A percentile compares a stretch with the other conserved stretches of the same genome.
Conservation (phyloP, 2,888 invertebrate genomes). For the Meiosimyza platycephala region DNA sequence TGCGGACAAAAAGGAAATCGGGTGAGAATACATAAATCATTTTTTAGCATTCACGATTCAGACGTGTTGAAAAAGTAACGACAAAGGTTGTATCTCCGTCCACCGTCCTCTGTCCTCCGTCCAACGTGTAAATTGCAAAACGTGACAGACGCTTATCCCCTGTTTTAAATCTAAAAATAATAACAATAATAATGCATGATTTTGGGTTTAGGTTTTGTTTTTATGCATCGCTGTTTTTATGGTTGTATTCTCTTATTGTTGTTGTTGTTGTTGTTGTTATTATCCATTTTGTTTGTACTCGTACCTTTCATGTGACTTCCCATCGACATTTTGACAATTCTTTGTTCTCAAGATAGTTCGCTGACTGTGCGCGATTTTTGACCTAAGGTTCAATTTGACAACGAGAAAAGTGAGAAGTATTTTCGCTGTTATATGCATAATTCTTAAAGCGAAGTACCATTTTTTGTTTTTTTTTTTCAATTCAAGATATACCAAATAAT, state of each 20-base stretch:
- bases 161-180: slow-evolving; percentile 22
- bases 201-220: slow-evolving; percentile 7
- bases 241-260: background rate
- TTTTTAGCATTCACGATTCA: slow-evolving; percentile 24
- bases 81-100: slow-evolving; percentile 21
- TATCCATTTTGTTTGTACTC: background rate
- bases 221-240: too few species aligned
- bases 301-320: slow-evolving; percentile 3
- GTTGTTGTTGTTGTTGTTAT: background rate
- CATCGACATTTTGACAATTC: slow-evolving; percentile 17
- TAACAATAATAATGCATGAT: slow-evolving; percentile 29
- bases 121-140: slow-evolving; percentile 29
- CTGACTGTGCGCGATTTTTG: too few species aligned
- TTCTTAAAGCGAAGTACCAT: too few species aligned
- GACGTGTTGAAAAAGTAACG: slow-evolving; percentile 28
- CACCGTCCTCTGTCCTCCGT: background rate
- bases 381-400: too few species aligned
- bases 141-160: slow-evolving; percentile 28
- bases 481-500: too few species aligned
- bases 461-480: too few species aligned
- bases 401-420: too few species aligned
- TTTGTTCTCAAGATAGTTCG: slow-evolving; percentile 8
- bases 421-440: too few species aligned
- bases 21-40: slow-evolving; percentile 28
- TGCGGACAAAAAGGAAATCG: slow-evolving; percentile 26